A percentile compares a stretch with the other conserved stretches of the same genome.
phyloP scores from a whole-genome alignment of 2,113 vertebrate species.

The Amphiprion percula region DNA sequence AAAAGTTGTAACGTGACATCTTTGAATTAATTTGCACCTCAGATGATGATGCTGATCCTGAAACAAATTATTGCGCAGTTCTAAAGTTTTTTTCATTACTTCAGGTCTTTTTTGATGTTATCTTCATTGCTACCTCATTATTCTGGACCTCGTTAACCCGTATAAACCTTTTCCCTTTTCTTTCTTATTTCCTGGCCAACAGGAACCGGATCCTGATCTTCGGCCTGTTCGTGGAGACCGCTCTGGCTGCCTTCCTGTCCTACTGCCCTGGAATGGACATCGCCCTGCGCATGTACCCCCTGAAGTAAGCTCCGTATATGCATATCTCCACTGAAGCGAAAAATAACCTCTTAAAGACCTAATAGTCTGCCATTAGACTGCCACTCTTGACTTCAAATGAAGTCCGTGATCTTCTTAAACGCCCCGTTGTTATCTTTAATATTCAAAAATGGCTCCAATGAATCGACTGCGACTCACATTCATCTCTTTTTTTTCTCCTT shows the following conservation, averaged over 20 bases:
- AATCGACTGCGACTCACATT: slow-evolving; percentile 43
- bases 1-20: too few species aligned
- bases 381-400: slow-evolving; percentile 62
- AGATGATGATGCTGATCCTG: too few species aligned
- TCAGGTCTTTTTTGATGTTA: too few species aligned
- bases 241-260: slow-evolving; percentile 86
- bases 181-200: slow-evolving; percentile 16
- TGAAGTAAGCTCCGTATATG: slow-evolving; percentile 78
- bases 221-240: slow-evolving; percentile 85
- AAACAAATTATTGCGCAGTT: too few species aligned
- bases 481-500: neutral
- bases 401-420: slow-evolving; percentile 62
- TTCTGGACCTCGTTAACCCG: neutral
- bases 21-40: too few species aligned
- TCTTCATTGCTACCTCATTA: neutral
- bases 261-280: slow-evolving; percentile 88
- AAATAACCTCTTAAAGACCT: slow-evolving; percentile 67
- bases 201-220: slow-evolving; percentile 87
- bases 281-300: slow-evolving; percentile 87
- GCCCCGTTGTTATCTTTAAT: slow-evolving; percentile 54
- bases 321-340: slow-evolving; percentile 55
- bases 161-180: slow-evolving; percentile 3
- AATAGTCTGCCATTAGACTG: slow-evolving; percentile 62
- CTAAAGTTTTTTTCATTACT: too few species aligned
- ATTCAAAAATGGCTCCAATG: slow-evolving; percentile 58